Evolutionary conservation across 2,888 invertebrate species (phyloP).

Genomic region (Luperina nickerlii): DNA sequence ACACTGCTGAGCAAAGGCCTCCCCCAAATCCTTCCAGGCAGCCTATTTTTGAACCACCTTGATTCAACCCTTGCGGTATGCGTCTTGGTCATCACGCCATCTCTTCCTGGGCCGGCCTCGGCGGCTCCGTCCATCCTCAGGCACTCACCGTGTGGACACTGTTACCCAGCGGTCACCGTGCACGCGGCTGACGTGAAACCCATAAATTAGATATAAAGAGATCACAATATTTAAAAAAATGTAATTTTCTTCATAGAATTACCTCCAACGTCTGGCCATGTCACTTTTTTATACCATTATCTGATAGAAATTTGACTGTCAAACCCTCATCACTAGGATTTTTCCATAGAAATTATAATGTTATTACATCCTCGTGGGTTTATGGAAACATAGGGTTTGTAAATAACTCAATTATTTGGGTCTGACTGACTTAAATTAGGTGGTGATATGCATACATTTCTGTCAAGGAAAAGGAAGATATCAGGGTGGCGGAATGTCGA

Average conservation of each 20-base stretch:
- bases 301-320: conserved; percentile 75
- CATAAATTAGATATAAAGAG: conserved; percentile 7
- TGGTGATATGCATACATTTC: background rate
- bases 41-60: background rate
- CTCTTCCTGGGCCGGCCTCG: background rate
- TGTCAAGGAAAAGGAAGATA: background rate
- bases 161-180: background rate
- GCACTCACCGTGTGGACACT: background rate
- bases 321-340: conserved; percentile 76
- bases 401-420: conserved; percentile 42
- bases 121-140: background rate
- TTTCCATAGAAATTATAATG: conserved; percentile 68
- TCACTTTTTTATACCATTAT: conserved; percentile 71
- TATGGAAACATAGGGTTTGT: conserved; percentile 49
- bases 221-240: conserved; percentile 12
- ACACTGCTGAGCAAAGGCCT: background rate
- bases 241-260: conserved; percentile 58
- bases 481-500: background rate
- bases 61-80: background rate
- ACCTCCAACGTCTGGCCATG: conserved; percentile 65
- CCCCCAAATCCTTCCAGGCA: background rate
- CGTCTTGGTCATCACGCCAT: background rate
- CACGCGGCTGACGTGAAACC: background rate
- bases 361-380: conserved; percentile 54
- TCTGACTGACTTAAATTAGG: conserved; percentile 18